A percentile compares a stretch with the other conserved stretches of the same genome.
Conservation (phyloP, 2,113 vertebrate species). For the Halichoerus grypus region DNA sequence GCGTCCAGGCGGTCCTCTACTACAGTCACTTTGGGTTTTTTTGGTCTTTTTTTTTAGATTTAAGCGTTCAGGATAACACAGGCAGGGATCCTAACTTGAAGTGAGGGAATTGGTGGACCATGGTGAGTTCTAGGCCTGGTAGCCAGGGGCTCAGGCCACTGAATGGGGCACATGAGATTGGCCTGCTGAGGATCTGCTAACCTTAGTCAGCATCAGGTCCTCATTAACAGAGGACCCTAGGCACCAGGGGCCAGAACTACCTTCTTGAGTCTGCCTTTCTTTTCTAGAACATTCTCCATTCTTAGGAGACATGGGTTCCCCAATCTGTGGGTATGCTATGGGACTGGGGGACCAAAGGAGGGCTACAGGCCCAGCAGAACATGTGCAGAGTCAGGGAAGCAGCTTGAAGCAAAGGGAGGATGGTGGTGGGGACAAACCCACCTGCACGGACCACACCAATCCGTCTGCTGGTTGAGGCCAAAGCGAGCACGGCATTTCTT, state of each 20-base stretch:
- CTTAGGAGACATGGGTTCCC: background rate
- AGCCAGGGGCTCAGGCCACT: background rate
- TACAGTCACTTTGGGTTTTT: background rate
- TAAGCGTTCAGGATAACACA: background rate
- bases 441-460: conserved; percentile 99
- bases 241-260: background rate
- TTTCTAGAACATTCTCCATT: background rate
- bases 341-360: background rate
- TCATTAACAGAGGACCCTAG: background rate
- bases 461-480: conserved; percentile 99
- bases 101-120: background rate
- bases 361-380: conserved; percentile 68
- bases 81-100: background rate
- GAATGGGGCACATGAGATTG: background rate
- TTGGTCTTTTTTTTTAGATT: background rate
- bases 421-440: conserved; percentile 90
- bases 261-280: background rate
- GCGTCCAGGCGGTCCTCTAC: background rate
- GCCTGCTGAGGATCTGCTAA: background rate
- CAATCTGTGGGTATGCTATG: background rate
- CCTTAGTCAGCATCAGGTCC: background rate
- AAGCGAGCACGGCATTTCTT: conserved; percentile 99
- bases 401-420: conserved; percentile 80
- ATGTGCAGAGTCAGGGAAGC: conserved; percentile 74
- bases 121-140: background rate